Percentiles rank a stretch among this genome's conserved stretches.
Evolutionary conservation across 2,113 vertebrate genomes (phyloP).

Genomic region (Sphaerodactylus townsendi): DNA sequence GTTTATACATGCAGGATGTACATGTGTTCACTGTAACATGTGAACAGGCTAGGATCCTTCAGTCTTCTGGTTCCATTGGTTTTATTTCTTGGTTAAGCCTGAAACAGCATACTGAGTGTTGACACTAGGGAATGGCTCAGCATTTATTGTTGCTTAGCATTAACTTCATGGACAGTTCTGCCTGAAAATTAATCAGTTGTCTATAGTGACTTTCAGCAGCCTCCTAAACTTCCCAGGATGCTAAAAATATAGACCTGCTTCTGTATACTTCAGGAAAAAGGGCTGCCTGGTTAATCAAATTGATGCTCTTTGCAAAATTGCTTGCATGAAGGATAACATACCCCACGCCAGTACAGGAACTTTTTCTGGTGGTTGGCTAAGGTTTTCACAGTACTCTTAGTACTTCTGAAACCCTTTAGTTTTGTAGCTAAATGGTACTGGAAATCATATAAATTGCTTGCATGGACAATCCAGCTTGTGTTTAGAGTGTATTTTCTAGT

Average conservation of each 20-base stretch:
- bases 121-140: not conserved
- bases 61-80: not conserved
- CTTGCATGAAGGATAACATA: not conserved
- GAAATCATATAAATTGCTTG: too few species aligned
- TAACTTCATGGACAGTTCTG: not conserved
- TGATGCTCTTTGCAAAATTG: not conserved
- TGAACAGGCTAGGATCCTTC: too few species aligned
- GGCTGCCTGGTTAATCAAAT: not conserved
- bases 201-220: not conserved
- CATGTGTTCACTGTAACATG: too few species aligned
- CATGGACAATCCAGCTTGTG: too few species aligned
- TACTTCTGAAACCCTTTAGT: too few species aligned
- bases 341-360: too few species aligned
- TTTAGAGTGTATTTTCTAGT: too few species aligned
- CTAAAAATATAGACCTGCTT: not conserved
- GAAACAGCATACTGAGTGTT: not conserved
- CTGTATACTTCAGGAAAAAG: not conserved
- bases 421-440: too few species aligned
- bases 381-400: too few species aligned
- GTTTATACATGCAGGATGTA: too few species aligned
- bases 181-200: not conserved
- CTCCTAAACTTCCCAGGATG: not conserved
- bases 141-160: not conserved
- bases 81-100: not conserved
- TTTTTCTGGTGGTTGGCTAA: too few species aligned